A percentile compares a stretch with the other conserved stretches of the same genome.
phyloP scores from a whole-genome alignment of 1,140 invertebrate genomes.

The Helicoverpa zea region DNA sequence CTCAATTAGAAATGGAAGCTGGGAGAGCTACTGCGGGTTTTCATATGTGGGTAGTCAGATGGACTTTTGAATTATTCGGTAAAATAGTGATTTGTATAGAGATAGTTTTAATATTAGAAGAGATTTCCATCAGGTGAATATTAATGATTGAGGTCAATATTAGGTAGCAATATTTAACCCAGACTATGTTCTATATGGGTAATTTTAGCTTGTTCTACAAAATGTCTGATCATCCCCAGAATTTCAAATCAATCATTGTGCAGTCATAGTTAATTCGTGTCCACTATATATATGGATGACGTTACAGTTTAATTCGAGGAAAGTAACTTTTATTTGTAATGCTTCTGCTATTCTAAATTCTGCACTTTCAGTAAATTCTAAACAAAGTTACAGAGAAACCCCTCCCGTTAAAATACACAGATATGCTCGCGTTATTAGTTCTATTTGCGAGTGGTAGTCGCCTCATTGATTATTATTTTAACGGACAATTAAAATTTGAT shows the following conservation, averaged over 20 bases:
- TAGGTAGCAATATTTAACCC: too few relatives aligned
- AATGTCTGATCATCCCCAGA: too few relatives aligned
- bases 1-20: slow-evolving; percentile 54
- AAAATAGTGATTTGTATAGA: too few relatives aligned
- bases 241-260: too few relatives aligned
- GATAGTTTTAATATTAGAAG: too few relatives aligned
- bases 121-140: too few relatives aligned
- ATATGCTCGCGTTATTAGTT: slow-evolving; percentile 57
- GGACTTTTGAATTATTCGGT: not conserved
- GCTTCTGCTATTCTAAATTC: not conserved
- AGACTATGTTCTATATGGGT: too few relatives aligned
- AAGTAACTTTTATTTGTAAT: not conserved
- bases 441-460: slow-evolving; percentile 77
- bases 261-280: too few relatives aligned
- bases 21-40: slow-evolving; percentile 52
- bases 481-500: slow-evolving; percentile 86
- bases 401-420: slow-evolving; percentile 51
- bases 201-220: too few relatives aligned
- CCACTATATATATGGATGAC: not conserved
- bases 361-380: not conserved
- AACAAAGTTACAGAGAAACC: slow-evolving; percentile 28
- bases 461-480: slow-evolving; percentile 86
- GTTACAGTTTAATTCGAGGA: not conserved
- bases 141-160: too few relatives aligned
- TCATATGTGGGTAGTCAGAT: not conserved